Base-by-base conservation (phyloP, 1,140 invertebrate genomes). In the Watersipora subatra region DNA sequence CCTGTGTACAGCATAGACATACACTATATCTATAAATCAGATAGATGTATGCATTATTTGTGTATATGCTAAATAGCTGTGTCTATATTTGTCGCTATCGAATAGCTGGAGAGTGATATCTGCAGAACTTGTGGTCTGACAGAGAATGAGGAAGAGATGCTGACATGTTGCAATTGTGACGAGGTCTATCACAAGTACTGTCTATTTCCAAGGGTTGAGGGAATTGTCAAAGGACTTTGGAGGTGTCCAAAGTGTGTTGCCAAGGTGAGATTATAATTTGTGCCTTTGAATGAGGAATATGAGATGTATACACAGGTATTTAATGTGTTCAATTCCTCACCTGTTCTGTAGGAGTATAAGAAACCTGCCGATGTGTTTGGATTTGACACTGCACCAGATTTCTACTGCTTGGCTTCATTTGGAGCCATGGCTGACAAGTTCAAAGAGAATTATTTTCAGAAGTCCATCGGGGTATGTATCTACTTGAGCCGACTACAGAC, bases 351-450 rank as follows among this genome's bases (percentile, higher is more conserved):
- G 76, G 82, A 78, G 58, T 81, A 81, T 61, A 75, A 87, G 28
- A 95, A 94, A 76, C 92, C 93, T 0, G 86, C 87, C 66, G 92
- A 95, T 78, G 91, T 92, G 0, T 99, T 97, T 83, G 96, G 96
- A 0, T 99, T 99, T 82, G 92, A 94, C 73, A 94, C 98, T 80
- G 92, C 94, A 0, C 86, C 89, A 64, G 85, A 89, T 62, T 90
- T 93, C 74, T 99, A 98, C 78, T 95, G 91, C 0, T 81, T 99
- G 19, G 90, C 95, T 74, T 89, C 93, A 71, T 99, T 99, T 84
- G 93, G 94, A 0, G 91, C 96, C 82, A 97, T 95, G 92, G 97
- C 97, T 2, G 93, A 99, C 81, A 88, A 95, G 73, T 99, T 99
- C 80, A 99, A 99, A 76, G 89, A 90, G n/a, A 90, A 95, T 73